Percentiles rank a stretch among this genome's conserved stretches.
These are phyloP conservation scores for Semnornis frantzii DNA, from an alignment of 2,113 vertebrate genomes.

Conservation along the genomic window DNA sequence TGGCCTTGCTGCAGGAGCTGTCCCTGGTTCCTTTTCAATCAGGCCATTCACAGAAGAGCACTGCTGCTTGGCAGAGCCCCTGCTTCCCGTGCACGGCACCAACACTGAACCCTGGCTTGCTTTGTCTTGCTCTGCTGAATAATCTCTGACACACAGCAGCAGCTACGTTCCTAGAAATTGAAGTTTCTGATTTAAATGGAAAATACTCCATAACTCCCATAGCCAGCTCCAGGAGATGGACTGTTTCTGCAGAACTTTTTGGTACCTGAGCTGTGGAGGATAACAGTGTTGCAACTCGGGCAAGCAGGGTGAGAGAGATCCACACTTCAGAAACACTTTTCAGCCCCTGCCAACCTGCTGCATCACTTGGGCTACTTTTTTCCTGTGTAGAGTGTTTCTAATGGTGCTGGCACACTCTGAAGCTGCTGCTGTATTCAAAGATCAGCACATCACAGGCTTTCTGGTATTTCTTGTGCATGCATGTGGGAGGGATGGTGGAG, in stretches of 20 bases:
- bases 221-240: neutral
- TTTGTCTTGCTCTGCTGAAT: neutral
- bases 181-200: neutral
- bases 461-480: neutral
- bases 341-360: neutral
- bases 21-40: neutral
- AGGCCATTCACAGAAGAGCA: neutral
- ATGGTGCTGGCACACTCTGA: neutral
- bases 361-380: neutral
- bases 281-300: neutral
- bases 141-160: neutral
- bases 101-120: neutral
- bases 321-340: neutral
- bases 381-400: neutral
- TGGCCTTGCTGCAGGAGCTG: neutral
- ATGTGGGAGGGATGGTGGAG: neutral
- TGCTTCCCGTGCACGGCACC: neutral
- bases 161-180: neutral
- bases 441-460: accelerated
- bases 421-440: neutral
- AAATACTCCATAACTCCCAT: neutral
- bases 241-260: neutral
- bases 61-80: neutral
- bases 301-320: neutral
- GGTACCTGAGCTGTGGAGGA: neutral